Evolutionary conservation across 1,140 invertebrate species (phyloP).

Genomic region (Drosophila persimilis): DNA sequence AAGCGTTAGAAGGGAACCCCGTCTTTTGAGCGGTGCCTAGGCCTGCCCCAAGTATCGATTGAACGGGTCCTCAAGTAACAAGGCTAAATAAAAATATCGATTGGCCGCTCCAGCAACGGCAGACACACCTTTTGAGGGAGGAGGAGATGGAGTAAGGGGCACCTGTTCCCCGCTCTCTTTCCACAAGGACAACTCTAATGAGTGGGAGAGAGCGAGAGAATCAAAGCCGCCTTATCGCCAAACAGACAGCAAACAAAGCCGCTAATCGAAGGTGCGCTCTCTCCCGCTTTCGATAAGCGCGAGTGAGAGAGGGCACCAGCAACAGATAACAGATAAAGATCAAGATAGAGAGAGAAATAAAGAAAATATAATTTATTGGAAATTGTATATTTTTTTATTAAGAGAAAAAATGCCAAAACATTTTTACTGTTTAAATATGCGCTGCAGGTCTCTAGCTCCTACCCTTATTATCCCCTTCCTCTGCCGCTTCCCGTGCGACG

Average conservation of each 20-base stretch:
- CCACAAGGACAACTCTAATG: too few relatives aligned
- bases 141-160: not conserved
- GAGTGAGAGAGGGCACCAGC: not conserved
- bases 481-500: slow-evolving; percentile 27
- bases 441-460: slow-evolving; percentile 10
- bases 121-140: too few relatives aligned
- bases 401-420: too few relatives aligned
- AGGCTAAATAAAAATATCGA: too few relatives aligned
- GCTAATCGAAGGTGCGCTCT: slow-evolving; percentile 6
- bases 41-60: slow-evolving; percentile 48
- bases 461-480: slow-evolving; percentile 15
- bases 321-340: slow-evolving; percentile 1
- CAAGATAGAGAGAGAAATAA: too few relatives aligned
- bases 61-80: slow-evolving; percentile 7
- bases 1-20: not conserved
- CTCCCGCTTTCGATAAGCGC: not conserved
- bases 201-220: too few relatives aligned
- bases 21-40: slow-evolving; percentile 29
- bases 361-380: too few relatives aligned
- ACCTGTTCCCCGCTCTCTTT: too few relatives aligned
- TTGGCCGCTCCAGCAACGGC: slow-evolving; percentile 12
- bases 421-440: too few relatives aligned
- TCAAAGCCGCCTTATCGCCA: not conserved
- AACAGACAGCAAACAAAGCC: slow-evolving; percentile 1
- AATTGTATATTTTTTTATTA: too few relatives aligned